Evolutionary conservation across 2,113 vertebrate genomes (phyloP), one percentile per base, ranked within the genome.

Genomic region (Daphoenositta chrysoptera): DNA sequence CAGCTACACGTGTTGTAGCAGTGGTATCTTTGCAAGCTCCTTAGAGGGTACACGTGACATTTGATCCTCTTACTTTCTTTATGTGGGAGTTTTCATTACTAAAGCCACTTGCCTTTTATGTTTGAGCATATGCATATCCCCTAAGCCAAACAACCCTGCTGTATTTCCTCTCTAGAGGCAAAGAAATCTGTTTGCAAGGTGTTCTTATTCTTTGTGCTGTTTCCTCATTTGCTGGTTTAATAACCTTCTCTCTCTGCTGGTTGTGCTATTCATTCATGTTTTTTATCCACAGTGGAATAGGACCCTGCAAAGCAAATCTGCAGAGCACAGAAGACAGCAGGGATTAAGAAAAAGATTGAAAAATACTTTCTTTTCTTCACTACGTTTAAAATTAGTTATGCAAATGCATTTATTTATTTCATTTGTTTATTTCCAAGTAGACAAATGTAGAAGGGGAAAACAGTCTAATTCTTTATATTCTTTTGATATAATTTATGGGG

Each of bases 191-290:
- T 83, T 87, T 91, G 63, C 66, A 93, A 86, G 65, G 64, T 94
- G 81, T 91, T 71, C 44, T 89, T 78, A 77, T 77, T 89, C 72
- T 90, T 82, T 79, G 53, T 54, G 48, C 31, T 65, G 17, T 69
- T 95, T 85, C 69, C 82, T 89, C 91, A 82, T 94, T 94, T 95
- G 50, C 40, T 88, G 53, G 22, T 94, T 91, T 83, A 93, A 88
- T 90, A 91, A 86, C 63, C 71, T 90, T 76, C 20, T 79, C 50
- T 87, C 83, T 37, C 44, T 83, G 39, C 60, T 90, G 56, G 47
- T 70, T 83, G 58, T 53, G 70, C 37, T 70, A 57, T 88, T 93
- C 58, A 75, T 61, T 81, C 47, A 61, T 14, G 1, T n/a, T 92
- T 91, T 90, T 80, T 83, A 80, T 80, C 35, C 7, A 0, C 51